Evolutionary conservation across 2,113 vertebrate species (phyloP).

Genomic region (Desmodus rotundus): DNA sequence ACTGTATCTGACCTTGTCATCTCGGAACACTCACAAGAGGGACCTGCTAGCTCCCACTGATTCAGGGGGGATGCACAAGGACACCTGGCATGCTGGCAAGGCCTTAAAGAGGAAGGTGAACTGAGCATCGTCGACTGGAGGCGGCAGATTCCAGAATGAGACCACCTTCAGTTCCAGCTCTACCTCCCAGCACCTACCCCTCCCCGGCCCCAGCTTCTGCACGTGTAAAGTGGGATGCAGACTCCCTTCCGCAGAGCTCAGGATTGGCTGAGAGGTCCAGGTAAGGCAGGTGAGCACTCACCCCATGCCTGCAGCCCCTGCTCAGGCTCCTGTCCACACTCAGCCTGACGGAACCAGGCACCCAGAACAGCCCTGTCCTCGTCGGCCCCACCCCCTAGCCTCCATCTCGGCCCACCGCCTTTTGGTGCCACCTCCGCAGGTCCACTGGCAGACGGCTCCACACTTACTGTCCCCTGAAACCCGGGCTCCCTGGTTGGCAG

Average conservation of each 20-base stretch:
- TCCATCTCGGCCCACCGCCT: not conserved
- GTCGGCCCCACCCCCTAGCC: not conserved
- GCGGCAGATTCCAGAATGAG: not conserved
- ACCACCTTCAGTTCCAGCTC: not conserved
- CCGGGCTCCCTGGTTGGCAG: fast-evolving
- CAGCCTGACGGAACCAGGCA: fast-evolving
- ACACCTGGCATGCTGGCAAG: fast-evolving
- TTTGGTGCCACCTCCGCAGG: not conserved
- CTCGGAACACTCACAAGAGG: not conserved
- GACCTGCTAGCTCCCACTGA: not conserved
- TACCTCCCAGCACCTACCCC: not conserved
- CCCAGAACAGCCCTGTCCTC: not conserved
- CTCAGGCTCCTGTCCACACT: fast-evolving
- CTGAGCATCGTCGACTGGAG: fast-evolving
- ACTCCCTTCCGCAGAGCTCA: not conserved
- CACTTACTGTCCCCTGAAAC: not conserved
- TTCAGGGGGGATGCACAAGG: not conserved
- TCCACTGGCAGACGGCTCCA: not conserved
- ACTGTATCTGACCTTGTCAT: fast-evolving
- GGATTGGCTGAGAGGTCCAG: fast-evolving
- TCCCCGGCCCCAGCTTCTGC: not conserved
- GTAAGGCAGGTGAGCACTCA: fast-evolving
- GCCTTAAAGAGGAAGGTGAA: not conserved
- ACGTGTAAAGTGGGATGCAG: fast-evolving
- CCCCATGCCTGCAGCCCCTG: not conserved